These are phyloP conservation scores for Allolobophora icterica DNA, from an alignment of 2,888 invertebrate species.

Conservation along the genomic window DNA sequence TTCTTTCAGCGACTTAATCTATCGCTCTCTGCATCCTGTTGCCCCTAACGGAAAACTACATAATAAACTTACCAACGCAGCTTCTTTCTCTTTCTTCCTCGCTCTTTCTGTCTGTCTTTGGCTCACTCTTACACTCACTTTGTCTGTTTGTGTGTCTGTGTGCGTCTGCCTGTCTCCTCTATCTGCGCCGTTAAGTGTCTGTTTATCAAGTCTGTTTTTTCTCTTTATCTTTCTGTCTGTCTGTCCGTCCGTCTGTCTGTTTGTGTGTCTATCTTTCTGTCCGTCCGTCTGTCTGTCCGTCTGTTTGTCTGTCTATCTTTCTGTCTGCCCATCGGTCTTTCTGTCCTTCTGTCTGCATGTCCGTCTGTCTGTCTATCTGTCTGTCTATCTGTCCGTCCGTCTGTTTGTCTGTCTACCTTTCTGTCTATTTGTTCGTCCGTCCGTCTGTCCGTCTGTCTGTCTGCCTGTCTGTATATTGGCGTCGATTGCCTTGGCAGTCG, in stretches of 20 bases:
- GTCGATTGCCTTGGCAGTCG: conserved; percentile 11
- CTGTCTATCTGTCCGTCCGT: neutral
- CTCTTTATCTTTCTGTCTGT: no score
- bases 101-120: no score
- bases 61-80: neutral
- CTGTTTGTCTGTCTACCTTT: neutral
- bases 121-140: no score
- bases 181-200: no score
- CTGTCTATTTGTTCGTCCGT: neutral
- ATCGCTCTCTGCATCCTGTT: neutral
- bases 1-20: conserved; percentile 5
- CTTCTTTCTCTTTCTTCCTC: neutral
- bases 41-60: neutral
- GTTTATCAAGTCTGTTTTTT: no score
- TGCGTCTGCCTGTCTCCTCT: no score
- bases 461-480: neutral
- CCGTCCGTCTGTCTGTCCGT: no score
- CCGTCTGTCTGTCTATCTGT: neutral
- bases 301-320: no score
- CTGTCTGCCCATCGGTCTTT: no score
- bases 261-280: no score
- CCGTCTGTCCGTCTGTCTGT: neutral
- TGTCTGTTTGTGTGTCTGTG: no score
- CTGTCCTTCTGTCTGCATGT: neutral
- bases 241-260: no score